Base-by-base conservation (phyloP, 2,888 invertebrate species). In the Adelognathus sp. region DNA sequence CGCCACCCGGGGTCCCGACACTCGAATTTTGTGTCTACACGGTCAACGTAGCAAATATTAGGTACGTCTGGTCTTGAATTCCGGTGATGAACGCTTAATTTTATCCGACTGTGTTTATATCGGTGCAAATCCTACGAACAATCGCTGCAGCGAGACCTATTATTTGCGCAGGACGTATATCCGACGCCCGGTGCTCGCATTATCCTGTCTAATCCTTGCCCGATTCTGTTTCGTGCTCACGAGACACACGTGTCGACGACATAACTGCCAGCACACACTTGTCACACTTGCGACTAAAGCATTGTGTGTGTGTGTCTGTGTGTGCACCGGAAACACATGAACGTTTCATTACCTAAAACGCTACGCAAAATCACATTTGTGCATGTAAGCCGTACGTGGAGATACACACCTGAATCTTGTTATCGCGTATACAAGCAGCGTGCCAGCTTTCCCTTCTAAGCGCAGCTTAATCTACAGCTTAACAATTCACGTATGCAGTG, bases 371-470 rank as follows among this genome's bases (percentile, higher is more conserved):
- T 27, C 58, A 39, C 50, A 54, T 73, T 72, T 69, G 63, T 16
- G 63, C 58, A 6, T 52, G 21, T 58, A 54, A 74, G 60, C 79
- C 61, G 69, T 52, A 70, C 61, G 31, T 33, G 64, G 58, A 76
- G 63, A 79, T 71, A 74, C 70, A 79, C 70, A 79, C 64, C 54
- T 79, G 66, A 79, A 79, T 79, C 79, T 71, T 74, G 74, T 79
- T 79, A 79, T 75, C 79, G 79, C 70, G 70, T 60, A 60, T 63
- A 60, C 54, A 71, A 60, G 31, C 66, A 60, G 11, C 58, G 52
- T 64, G 64, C 36, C 73, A 66, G 64, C 74, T 78, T 70, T 69
- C 69, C 31, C 72, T 63, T 14, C 72, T 52, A 41, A 78, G 73
- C 73, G 31, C 63, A 21, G 58, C 69, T 46, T 74, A 73, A 78